A percentile compares a stretch with the other conserved stretches of the same genome.
These are phyloP conservation scores for Stomatorhinus ivindoensis DNA, from an alignment of 2,113 vertebrate genomes.

Conservation along the genomic window DNA sequence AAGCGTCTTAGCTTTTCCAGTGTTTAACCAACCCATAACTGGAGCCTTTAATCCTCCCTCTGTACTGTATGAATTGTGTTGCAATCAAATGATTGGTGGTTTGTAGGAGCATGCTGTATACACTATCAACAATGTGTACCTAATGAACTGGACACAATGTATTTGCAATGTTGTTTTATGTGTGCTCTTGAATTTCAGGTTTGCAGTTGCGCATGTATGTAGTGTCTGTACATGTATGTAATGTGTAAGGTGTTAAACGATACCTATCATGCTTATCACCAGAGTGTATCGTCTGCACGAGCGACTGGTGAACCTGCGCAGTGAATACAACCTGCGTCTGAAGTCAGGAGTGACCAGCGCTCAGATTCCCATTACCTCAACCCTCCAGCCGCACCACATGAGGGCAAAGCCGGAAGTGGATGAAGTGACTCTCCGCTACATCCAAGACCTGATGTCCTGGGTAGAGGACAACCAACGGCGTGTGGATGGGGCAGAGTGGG, in stretches of 20 bases:
- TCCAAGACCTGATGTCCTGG: conserved; percentile 82
- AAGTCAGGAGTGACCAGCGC: conserved; percentile 43
- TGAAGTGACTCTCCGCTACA: conserved; percentile 74
- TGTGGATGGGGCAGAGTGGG: conserved; percentile 70
- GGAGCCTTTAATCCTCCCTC: neutral
- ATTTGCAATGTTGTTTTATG: neutral
- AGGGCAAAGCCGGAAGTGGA: conserved; percentile 61
- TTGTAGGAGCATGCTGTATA: neutral
- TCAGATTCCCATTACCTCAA: conserved; percentile 13
- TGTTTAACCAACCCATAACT: neutral
- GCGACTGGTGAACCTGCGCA: conserved; percentile 83
- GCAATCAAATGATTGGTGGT: neutral
- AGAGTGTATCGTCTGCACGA: conserved; percentile 89
- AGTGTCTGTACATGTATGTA: neutral
- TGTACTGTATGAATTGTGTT: neutral
- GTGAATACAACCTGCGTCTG: conserved; percentile 80
- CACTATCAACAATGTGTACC: neutral
- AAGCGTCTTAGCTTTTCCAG: neutral
- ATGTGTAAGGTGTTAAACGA: neutral
- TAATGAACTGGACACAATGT: neutral
- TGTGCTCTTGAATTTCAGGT: neutral
- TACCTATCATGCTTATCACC: neutral
- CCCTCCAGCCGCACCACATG: conserved; percentile 34
- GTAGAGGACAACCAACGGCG: conserved; percentile 86
- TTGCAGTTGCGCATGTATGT: neutral